These are phyloP conservation scores for Garra rufa DNA, from an alignment of 2,113 vertebrate genomes.

Conservation along the genomic window DNA sequence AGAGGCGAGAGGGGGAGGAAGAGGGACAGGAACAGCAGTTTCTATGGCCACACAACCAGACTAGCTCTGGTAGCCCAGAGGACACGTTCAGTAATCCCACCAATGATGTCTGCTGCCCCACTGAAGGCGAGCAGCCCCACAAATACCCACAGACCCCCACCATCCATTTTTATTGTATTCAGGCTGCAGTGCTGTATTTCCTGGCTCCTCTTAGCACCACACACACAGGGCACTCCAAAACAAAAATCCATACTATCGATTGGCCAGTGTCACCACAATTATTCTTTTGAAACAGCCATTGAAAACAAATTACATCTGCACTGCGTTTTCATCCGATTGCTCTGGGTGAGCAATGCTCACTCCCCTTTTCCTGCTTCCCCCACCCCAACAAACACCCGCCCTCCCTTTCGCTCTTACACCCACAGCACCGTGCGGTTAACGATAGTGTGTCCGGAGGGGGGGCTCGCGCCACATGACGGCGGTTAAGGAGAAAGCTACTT, in stretches of 20 bases:
- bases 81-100: conserved; percentile 89
- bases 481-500: conserved; percentile 47
- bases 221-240: conserved; percentile 99
- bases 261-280: conserved; percentile 99
- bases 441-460: conserved; percentile 63
- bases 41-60: conserved; percentile 66
- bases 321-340: conserved; percentile 99
- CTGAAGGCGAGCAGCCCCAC: conserved; percentile 92
- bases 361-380: conserved; percentile 29
- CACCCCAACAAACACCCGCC: conserved; percentile 57
- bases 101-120: conserved; percentile 86
- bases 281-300: conserved; percentile 99
- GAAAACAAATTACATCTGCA: conserved; percentile 99
- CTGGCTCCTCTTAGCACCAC: conserved; percentile 96
- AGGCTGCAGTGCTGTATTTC: conserved; percentile 95
- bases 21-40: conserved; percentile 64
- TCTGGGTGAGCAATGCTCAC: conserved; percentile 96
- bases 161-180: conserved; percentile 99
- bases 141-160: conserved; percentile 90
- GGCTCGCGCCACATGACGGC: conserved; percentile 44
- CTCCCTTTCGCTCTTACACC: conserved; percentile 66
- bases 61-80: conserved; percentile 81
- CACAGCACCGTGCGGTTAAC: conserved; percentile 74
- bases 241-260: conserved; percentile 99
- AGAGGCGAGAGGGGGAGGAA: conserved; percentile 63